Evolutionary conservation across 2,113 vertebrate species (phyloP).

Genomic region (Capreolus pygargus): DNA sequence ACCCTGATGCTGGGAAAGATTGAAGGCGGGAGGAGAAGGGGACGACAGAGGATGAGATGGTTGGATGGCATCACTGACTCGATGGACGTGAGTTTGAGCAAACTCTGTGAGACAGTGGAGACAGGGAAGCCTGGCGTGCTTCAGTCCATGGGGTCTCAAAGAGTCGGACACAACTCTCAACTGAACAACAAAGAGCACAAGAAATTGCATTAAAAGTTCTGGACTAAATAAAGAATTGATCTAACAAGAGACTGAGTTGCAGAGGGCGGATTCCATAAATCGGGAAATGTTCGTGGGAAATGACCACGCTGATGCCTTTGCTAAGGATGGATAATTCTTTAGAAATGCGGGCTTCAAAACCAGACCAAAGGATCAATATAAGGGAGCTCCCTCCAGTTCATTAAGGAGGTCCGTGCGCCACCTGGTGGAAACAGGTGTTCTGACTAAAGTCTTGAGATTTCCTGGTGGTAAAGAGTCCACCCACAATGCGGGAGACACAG

Average conservation of each 20-base stretch:
- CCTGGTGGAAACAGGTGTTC: not conserved
- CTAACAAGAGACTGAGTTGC: not conserved
- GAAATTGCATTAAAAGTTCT: not conserved
- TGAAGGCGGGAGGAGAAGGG: not conserved
- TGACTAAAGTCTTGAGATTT: not conserved
- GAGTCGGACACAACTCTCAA: not conserved
- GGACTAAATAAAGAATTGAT: not conserved
- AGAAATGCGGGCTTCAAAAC: not conserved
- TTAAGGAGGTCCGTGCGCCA: not conserved
- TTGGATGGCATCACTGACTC: not conserved
- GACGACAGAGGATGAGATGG: not conserved
- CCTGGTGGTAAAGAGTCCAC: not conserved
- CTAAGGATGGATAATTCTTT: not conserved
- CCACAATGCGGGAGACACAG: rapidly evolving
- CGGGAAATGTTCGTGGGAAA: not conserved
- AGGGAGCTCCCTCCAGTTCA: rapidly evolving
- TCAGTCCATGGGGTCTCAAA: not conserved
- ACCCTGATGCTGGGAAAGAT: not conserved
- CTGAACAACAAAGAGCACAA: not conserved
- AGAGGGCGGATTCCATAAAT: rapidly evolving
- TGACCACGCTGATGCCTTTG: rapidly evolving
- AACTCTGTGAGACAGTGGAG: not conserved
- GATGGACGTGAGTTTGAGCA: not conserved
- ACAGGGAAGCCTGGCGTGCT: not conserved
- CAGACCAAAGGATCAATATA: rapidly evolving